These are phyloP conservation scores for Squalus acanthias DNA, from an alignment of 2,797 vertebrate genomes.

Conservation along the genomic window DNA sequence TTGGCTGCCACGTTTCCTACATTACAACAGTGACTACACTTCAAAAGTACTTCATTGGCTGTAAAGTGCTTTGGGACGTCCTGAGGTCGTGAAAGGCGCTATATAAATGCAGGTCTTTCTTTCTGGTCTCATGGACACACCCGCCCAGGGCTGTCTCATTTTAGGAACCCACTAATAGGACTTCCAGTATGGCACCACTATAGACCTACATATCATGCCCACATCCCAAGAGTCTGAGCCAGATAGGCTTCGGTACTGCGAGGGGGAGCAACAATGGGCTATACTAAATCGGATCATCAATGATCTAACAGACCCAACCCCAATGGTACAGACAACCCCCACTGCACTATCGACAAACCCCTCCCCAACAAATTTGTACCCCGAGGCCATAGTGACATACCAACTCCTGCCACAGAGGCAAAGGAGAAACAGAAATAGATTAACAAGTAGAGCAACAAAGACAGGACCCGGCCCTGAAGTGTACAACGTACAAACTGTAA, in stretches of 20 bases:
- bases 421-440: neutral
- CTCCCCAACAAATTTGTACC: neutral
- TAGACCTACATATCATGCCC: neutral
- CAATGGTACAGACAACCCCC: neutral
- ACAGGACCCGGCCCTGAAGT: neutral
- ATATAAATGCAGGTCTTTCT: too few relatives aligned
- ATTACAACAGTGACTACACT: too few relatives aligned
- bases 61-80: too few relatives aligned
- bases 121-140: neutral
- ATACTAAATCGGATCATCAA: neutral
- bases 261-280: neutral
- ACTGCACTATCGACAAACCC: neutral
- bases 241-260: neutral
- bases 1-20: too few relatives aligned
- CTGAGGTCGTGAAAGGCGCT: too few relatives aligned
- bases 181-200: neutral
- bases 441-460: neutral
- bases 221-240: too few relatives aligned
- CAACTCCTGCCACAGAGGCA: neutral
- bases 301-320: neutral
- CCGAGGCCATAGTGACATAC: neutral
- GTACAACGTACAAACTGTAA: too few relatives aligned
- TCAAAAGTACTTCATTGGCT: too few relatives aligned
- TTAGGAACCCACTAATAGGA: neutral
- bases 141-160: too few relatives aligned